phyloP scores from a whole-genome alignment of 35 echinoderm and acorn worm genomes.

The Lytechinus pictus region DNA sequence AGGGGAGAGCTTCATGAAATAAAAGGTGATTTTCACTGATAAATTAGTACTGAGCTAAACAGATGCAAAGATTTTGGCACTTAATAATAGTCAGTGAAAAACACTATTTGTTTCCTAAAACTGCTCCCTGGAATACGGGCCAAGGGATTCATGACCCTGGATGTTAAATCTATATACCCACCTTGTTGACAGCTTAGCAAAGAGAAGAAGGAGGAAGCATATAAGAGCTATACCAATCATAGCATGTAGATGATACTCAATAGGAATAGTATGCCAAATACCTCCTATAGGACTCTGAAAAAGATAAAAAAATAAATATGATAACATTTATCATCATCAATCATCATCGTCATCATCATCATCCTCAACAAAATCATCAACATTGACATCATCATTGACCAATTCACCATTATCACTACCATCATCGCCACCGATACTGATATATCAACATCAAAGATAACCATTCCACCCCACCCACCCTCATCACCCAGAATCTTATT shows the following conservation, averaged over 20 bases:
- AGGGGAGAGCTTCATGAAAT: too few species aligned
- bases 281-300: slow-evolving; percentile 66
- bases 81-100: too few species aligned
- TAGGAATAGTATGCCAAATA: slow-evolving; percentile 72
- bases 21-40: too few species aligned
- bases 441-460: not conserved
- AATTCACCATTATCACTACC: not conserved
- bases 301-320: not conserved
- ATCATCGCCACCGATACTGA: not conserved
- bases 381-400: not conserved
- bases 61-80: too few species aligned
- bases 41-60: too few species aligned
- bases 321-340: not conserved
- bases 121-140: too few species aligned
- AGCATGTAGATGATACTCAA: slow-evolving; percentile 66
- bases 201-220: slow-evolving; percentile 72
- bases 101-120: too few species aligned
- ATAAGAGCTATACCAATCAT: slow-evolving; percentile 61
- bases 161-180: slow-evolving; percentile 3
- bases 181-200: slow-evolving; percentile 82
- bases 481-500: not conserved
- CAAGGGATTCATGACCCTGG: too few species aligned
- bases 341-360: not conserved
- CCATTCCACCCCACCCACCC: not conserved
- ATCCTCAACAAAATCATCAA: not conserved